phyloP scores from a whole-genome alignment of 2,797 vertebrate species.

The Apodemus agrarius region DNA sequence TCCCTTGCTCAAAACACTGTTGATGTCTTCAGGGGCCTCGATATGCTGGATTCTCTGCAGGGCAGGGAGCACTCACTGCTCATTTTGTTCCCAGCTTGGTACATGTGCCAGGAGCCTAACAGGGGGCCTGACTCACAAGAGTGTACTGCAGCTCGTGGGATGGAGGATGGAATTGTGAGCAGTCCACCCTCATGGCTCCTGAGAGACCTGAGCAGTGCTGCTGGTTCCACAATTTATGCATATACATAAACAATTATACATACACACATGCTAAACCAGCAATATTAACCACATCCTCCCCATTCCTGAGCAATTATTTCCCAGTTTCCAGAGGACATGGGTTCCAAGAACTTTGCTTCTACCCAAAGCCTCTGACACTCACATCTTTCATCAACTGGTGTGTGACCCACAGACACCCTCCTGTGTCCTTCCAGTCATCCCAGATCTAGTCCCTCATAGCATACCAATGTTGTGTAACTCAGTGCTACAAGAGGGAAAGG shows the following conservation, averaged over 20 bases:
- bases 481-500: fast-evolving
- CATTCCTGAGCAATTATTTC: no score
- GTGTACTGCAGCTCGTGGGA: not conserved
- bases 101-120: not conserved
- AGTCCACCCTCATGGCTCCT: not conserved
- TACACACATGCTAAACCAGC: not conserved
- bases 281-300: not conserved
- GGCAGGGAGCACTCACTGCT: not conserved
- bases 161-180: not conserved
- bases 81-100: not conserved
- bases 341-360: not conserved
- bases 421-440: not conserved
- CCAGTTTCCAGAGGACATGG: not conserved
- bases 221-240: not conserved
- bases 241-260: not conserved
- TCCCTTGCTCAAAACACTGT: not conserved
- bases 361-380: not conserved
- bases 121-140: not conserved
- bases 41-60: not conserved
- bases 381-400: no score
- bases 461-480: not conserved
- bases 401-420: not conserved
- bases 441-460: fast-evolving
- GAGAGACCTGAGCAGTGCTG: not conserved
- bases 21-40: not conserved